Conservation (phyloP, 2,113 vertebrate species). For the Hemicordylus capensis region DNA sequence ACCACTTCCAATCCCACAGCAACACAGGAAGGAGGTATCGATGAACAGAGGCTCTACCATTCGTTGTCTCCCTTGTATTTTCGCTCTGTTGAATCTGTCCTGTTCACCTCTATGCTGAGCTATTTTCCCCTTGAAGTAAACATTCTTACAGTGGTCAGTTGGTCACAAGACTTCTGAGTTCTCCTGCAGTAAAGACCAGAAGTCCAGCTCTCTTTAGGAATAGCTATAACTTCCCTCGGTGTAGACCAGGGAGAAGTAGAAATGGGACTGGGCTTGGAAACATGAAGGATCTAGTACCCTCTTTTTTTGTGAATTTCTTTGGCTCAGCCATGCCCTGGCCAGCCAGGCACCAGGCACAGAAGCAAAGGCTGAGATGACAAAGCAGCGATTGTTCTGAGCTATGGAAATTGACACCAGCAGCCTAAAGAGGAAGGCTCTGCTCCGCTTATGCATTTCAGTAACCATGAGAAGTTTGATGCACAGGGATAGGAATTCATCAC, state of each 20-base stretch:
- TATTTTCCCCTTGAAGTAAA: background rate
- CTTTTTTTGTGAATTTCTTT: background rate
- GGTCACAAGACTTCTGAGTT: background rate
- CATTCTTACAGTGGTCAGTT: background rate
- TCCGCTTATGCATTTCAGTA: background rate
- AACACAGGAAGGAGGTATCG: background rate
- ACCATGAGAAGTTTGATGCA: background rate
- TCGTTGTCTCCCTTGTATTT: background rate
- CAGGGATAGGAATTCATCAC: background rate
- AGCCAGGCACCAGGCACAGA: slow-evolving; percentile 35
- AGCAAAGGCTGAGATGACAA: slow-evolving; percentile 51
- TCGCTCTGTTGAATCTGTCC: background rate
- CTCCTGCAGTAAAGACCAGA: background rate
- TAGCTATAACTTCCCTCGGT: background rate
- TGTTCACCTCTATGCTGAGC: background rate
- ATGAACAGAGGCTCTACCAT: background rate
- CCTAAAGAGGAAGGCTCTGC: background rate
- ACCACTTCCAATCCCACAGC: too few species aligned
- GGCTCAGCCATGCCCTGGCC: background rate
- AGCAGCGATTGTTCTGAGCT: background rate
- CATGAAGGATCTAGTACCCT: background rate
- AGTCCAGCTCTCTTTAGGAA: background rate
- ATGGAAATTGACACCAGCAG: background rate
- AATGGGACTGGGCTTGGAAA: background rate
- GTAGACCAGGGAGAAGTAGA: background rate